phyloP scores from a whole-genome alignment of 1,140 invertebrate species.

The Zophobas morio region DNA sequence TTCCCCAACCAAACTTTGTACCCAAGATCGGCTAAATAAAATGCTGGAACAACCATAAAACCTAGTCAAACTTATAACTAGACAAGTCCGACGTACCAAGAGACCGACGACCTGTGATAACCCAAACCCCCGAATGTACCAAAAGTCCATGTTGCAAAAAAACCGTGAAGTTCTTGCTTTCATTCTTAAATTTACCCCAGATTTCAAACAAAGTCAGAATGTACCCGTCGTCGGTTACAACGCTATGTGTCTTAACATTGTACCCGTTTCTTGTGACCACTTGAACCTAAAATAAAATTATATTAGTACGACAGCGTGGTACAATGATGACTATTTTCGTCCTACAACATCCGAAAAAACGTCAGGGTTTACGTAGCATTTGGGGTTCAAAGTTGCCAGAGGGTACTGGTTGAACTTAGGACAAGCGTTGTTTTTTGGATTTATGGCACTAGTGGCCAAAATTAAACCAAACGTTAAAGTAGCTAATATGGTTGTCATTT shows the following conservation, averaged over 20 bases:
- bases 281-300: constrained; percentile 67
- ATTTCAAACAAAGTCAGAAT: constrained; percentile 9
- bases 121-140: constrained; percentile 8
- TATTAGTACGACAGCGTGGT: too few species aligned
- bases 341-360: constrained; percentile 45
- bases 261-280: constrained; percentile 73
- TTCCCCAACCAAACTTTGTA: constrained; percentile 32
- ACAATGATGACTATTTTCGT: constrained; percentile 1
- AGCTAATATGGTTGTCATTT: neutral
- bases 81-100: constrained; percentile 7
- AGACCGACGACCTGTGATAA: constrained; percentile 1
- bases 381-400: constrained; percentile 10
- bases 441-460: neutral
- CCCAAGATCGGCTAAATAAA: constrained; percentile 14
- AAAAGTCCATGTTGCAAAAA: constrained; percentile 26
- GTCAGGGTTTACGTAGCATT: constrained; percentile 52
- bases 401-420: constrained; percentile 47
- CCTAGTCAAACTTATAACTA: neutral
- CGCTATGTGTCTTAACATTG: constrained; percentile 58
- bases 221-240: constrained; percentile 3
- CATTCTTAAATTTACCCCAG: neutral
- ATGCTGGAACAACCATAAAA: constrained; percentile 22
- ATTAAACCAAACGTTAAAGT: neutral
- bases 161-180: constrained; percentile 1
- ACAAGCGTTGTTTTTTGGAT: constrained; percentile 46